Percentiles rank a stretch among this genome's conserved stretches.
These are phyloP conservation scores for Orthosia gothica DNA, from an alignment of 2,888 invertebrate genomes.

Conservation along the genomic window DNA sequence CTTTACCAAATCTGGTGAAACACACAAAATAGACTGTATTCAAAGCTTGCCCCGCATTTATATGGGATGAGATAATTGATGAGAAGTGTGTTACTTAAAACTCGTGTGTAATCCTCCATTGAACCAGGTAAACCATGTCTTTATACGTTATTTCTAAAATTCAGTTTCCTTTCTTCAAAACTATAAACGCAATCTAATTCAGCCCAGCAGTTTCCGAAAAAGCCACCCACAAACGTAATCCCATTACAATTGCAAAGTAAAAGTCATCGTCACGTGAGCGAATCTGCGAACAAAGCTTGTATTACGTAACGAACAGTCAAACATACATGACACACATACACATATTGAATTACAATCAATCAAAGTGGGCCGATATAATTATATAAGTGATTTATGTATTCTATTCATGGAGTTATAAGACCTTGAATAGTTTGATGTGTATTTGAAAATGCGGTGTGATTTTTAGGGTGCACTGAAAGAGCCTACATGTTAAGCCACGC, in stretches of 20 bases:
- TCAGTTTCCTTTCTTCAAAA: neutral
- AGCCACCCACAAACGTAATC: slow-evolving; percentile 28
- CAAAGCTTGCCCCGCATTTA: too few species aligned
- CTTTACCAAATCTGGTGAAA: too few species aligned
- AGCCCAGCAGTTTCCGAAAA: slow-evolving; percentile 43
- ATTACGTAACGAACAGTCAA: slow-evolving; percentile 43
- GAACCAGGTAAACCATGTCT: too few species aligned
- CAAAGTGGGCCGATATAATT: slow-evolving; percentile 27
- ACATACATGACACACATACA: slow-evolving; percentile 36
- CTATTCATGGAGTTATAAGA: slow-evolving; percentile 6
- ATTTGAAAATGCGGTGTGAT: neutral
- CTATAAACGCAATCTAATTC: neutral
- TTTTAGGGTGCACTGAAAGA: neutral
- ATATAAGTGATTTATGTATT: slow-evolving; percentile 38
- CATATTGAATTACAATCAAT: slow-evolving; percentile 40
- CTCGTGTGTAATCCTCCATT: too few species aligned
- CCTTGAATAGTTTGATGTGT: slow-evolving; percentile 38
- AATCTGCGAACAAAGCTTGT: slow-evolving; percentile 30
- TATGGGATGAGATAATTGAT: too few species aligned
- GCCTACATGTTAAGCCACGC: neutral
- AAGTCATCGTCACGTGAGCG: slow-evolving; percentile 30
- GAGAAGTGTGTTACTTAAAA: too few species aligned
- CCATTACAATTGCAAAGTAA: slow-evolving; percentile 47
- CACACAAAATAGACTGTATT: too few species aligned
- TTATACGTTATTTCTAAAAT: too few species aligned